phyloP scores from a whole-genome alignment of 2,888 invertebrate species.

The Sceliomorpha sp. region DNA sequence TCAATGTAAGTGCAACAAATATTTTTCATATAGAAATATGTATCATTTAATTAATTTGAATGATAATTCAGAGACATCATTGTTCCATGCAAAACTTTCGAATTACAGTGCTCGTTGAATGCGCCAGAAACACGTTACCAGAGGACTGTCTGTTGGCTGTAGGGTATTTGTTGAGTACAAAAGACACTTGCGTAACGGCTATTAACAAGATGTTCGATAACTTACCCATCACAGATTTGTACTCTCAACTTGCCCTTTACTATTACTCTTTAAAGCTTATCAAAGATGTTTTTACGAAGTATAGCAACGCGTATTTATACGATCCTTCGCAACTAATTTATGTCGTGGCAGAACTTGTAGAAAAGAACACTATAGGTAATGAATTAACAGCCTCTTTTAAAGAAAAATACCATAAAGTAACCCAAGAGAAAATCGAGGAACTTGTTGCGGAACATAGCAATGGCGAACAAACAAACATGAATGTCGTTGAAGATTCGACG shows the following conservation, averaged over 20 bases:
- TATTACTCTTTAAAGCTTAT: conserved; percentile 69
- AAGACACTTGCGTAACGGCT: too few species aligned
- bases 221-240: conserved; percentile 66
- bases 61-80: too few species aligned
- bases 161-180: conserved; percentile 81
- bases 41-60: too few species aligned
- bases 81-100: too few species aligned
- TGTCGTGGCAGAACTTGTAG: conserved; percentile 51
- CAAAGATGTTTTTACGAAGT: conserved; percentile 59
- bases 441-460: too few species aligned
- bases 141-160: conserved; percentile 82
- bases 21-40: too few species aligned
- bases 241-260: conserved; percentile 68
- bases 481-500: conserved; percentile 12
- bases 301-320: conserved; percentile 61
- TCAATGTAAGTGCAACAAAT: too few species aligned
- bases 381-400: conserved; percentile 23
- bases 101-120: conserved; percentile 81
- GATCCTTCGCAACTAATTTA: conserved; percentile 69
- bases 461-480: conserved; percentile 3
- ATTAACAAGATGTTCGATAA: conserved; percentile 63
- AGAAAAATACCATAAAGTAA: conserved; percentile 24
- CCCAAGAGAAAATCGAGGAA: neutral
- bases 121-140: conserved; percentile 80
- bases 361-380: conserved; percentile 18